Evolutionary conservation across 2,113 vertebrate species (phyloP).

Genomic region (Rutilus rutilus): DNA sequence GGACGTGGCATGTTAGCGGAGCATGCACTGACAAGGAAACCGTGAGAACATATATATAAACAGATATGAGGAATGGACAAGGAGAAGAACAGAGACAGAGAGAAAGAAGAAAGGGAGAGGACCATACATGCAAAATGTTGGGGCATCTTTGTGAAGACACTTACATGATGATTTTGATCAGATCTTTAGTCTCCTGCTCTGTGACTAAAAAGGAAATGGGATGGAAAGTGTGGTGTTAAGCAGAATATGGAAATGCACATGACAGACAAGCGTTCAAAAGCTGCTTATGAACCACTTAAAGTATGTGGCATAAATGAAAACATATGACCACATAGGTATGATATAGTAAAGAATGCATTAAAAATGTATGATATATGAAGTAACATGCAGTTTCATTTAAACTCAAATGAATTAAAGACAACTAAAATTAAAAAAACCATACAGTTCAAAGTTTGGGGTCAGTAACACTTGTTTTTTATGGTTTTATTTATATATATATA

Average conservation of each 20-base stretch:
- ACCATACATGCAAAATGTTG: slow-evolving; percentile 56
- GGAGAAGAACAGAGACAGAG: not conserved
- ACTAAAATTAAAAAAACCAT: not conserved
- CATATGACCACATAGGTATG: slow-evolving; percentile 11
- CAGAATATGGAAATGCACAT: slow-evolving; percentile 82
- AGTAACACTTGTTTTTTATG: not conserved
- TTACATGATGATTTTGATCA: slow-evolving; percentile 98
- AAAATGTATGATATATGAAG: not conserved
- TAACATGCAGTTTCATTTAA: not conserved
- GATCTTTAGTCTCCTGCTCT: slow-evolving; percentile 92
- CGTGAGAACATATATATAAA: slow-evolving; percentile 33
- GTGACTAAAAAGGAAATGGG: slow-evolving; percentile 83
- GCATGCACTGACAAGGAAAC: slow-evolving; percentile 62
- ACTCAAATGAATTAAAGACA: slow-evolving; percentile 2
- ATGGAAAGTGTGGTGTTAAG: slow-evolving; percentile 75
- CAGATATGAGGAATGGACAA: not conserved
- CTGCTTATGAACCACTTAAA: slow-evolving; percentile 21
- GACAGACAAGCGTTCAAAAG: slow-evolving; percentile 55
- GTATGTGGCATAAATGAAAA: slow-evolving; percentile 44
- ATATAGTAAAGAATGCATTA: not conserved
- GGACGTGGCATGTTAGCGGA: slow-evolving; percentile 69
- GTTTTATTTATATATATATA: not conserved
- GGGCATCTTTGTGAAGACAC: slow-evolving; percentile 76
- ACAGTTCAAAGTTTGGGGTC: not conserved
- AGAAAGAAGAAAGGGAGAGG: slow-evolving; percentile 16